These are phyloP conservation scores for Semaprochilodus insignis DNA, from an alignment of 2,797 vertebrate genomes.

Conservation along the genomic window DNA sequence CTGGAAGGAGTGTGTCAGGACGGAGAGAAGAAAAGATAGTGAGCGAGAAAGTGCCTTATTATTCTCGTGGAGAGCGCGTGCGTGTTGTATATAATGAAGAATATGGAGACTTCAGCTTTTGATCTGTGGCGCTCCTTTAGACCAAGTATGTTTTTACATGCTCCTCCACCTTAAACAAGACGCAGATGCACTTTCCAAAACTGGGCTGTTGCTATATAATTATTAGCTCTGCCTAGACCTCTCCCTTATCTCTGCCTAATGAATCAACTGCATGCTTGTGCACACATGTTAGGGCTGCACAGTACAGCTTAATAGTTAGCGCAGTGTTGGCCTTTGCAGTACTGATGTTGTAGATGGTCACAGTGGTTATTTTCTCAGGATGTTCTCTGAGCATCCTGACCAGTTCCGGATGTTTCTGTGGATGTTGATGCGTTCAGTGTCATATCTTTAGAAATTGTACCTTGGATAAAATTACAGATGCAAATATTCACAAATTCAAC, in stretches of 20 bases:
- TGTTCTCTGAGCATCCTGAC: too few species aligned
- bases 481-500: too few species aligned
- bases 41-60: conserved; percentile 10
- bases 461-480: too few species aligned
- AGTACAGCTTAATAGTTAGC: too few species aligned
- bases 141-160: background rate
- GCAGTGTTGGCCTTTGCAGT: too few species aligned
- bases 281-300: too few species aligned
- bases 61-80: conserved; percentile 12
- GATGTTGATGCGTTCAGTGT: background rate
- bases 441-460: too few species aligned
- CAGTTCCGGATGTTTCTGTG: too few species aligned
- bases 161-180: background rate
- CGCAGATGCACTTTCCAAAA: background rate
- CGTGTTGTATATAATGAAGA: background rate
- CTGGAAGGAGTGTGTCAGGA: conserved; percentile 54
- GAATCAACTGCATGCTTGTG: too few species aligned
- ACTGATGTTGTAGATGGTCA: too few species aligned
- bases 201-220: background rate
- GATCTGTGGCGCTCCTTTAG: background rate
- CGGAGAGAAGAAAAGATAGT: conserved; percentile 43
- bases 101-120: background rate
- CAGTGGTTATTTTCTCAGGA: too few species aligned
- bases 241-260: too few species aligned
- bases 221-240: background rate